Conservation (phyloP, 2,888 invertebrate species). For the Callosobruchus maculatus region DNA sequence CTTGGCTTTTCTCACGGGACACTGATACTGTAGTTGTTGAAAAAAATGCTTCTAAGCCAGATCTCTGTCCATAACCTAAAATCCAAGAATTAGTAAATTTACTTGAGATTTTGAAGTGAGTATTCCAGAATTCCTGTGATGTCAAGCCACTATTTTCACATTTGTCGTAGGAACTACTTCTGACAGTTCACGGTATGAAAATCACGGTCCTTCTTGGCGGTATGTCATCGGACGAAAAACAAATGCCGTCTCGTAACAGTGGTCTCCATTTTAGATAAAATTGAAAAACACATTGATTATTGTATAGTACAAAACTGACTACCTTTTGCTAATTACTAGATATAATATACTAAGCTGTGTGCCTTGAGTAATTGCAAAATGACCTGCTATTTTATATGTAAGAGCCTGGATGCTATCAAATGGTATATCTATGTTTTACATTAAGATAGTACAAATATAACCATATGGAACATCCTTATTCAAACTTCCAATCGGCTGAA, state of each 20-base stretch:
- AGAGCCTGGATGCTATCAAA: conserved; percentile 49
- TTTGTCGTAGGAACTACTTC: background rate
- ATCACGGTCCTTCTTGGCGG: background rate
- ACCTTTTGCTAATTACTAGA: conserved; percentile 52
- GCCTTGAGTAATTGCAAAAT: conserved; percentile 78
- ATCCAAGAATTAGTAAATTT: too few species aligned
- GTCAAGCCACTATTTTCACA: too few species aligned
- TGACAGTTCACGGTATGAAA: background rate
- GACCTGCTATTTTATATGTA: conserved; percentile 52
- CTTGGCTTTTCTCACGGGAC: background rate
- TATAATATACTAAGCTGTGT: conserved; percentile 63
- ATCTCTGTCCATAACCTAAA: too few species aligned
- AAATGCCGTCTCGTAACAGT: background rate
- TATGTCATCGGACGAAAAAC: background rate
- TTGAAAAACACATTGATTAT: conserved; percentile 40
- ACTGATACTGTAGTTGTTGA: too few species aligned
- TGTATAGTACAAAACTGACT: conserved; percentile 51
- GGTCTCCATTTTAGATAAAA: background rate
- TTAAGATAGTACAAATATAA: background rate
- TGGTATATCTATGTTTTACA: conserved; percentile 40
- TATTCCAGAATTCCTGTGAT: too few species aligned
- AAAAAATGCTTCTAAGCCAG: too few species aligned
- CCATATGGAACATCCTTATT: background rate
- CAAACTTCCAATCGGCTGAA: conserved; percentile 5
- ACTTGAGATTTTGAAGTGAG: too few species aligned